These are phyloP conservation scores for Ostrea denselamellosa DNA, from an alignment of 1,140 invertebrate species.

Conservation along the genomic window DNA sequence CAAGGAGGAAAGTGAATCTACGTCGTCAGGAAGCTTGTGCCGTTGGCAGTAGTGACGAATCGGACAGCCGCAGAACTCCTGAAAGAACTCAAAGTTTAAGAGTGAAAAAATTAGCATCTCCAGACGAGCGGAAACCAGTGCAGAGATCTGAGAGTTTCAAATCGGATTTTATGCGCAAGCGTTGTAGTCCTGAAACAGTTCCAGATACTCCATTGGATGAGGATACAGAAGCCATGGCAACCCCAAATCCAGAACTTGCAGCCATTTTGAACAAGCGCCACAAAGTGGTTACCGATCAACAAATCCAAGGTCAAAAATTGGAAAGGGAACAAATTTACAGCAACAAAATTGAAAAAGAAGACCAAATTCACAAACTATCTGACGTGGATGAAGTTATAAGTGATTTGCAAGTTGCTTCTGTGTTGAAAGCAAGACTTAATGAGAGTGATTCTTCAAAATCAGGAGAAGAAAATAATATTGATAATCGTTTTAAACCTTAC, in stretches of 20 bases:
- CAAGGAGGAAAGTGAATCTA: constrained; percentile 55
- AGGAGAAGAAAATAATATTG: constrained; percentile 15
- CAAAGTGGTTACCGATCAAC: constrained; percentile 60
- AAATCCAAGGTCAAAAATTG: constrained; percentile 54
- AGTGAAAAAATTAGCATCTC: constrained; percentile 45
- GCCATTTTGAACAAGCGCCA: constrained; percentile 60
- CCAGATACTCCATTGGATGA: constrained; percentile 50
- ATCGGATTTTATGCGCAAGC: constrained; percentile 62
- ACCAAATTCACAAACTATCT: constrained; percentile 43
- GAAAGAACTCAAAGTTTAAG: constrained; percentile 63
- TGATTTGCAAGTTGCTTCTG: constrained; percentile 58
- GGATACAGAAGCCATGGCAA: constrained; percentile 41
- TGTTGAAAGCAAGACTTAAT: constrained; percentile 56
- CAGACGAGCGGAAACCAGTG: constrained; percentile 49
- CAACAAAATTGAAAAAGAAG: constrained; percentile 59
- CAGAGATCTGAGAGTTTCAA: constrained; percentile 65
- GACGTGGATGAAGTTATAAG: constrained; percentile 60
- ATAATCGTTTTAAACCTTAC: constrained; percentile 41
- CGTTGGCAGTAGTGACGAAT: constrained; percentile 59
- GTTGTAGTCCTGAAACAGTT: constrained; percentile 56
- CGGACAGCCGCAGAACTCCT: constrained; percentile 58
- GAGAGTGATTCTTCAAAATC: constrained; percentile 54
- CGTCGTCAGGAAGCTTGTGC: constrained; percentile 62
- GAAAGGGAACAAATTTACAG: constrained; percentile 60
- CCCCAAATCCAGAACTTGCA: constrained; percentile 60